Conservation (phyloP, 2,113 vertebrate genomes). For the Elephantulus edwardii region DNA sequence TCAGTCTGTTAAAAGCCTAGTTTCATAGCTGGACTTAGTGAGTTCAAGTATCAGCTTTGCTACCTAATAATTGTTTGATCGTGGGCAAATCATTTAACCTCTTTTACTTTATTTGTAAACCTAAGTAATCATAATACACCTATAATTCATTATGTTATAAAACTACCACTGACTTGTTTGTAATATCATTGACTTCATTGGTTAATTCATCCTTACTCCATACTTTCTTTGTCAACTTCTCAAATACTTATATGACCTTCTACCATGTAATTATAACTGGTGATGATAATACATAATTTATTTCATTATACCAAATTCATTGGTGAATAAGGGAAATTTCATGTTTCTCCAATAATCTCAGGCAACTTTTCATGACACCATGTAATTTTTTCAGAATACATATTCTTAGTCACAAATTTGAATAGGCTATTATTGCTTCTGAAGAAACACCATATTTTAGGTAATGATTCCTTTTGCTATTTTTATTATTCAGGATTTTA, state of each 20-base stretch:
- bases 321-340: neutral
- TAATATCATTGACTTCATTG: neutral
- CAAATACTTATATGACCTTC: neutral
- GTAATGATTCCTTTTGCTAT: neutral
- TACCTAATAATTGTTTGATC: neutral
- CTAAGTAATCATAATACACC: neutral
- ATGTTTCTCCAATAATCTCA: conserved; percentile 32
- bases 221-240: neutral
- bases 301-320: neutral
- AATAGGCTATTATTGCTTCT: neutral
- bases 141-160: neutral
- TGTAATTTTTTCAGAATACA: neutral
- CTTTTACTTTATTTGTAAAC: neutral
- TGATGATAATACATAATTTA: neutral
- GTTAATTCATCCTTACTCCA: neutral
- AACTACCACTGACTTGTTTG: conserved; percentile 13
- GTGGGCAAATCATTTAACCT: neutral
- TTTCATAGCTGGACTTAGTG: neutral
- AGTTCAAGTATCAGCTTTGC: neutral
- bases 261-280: neutral
- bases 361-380: conserved; percentile 6
- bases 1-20: neutral
- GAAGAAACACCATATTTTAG: neutral
- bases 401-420: neutral
- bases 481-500: neutral